A percentile compares a stretch with the other conserved stretches of the same genome.
These are phyloP conservation scores for Ammospiza maritima DNA, from an alignment of 2,797 vertebrate species.

Conservation along the genomic window DNA sequence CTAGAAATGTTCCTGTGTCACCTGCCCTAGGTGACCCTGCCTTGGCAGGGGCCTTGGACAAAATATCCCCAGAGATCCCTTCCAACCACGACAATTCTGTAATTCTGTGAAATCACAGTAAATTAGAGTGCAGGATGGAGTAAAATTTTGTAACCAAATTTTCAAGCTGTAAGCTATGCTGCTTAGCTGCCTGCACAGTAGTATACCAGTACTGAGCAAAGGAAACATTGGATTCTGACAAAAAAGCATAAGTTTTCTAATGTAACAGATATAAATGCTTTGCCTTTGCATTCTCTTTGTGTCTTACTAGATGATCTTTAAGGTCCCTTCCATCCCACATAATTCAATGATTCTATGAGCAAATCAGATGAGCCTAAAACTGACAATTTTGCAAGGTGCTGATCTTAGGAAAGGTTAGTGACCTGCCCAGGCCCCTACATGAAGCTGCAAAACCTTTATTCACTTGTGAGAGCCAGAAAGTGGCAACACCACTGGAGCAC, in stretches of 20 bases:
- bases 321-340: neutral
- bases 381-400: neutral
- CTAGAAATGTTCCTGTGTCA: rapidly evolving
- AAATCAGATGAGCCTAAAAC: neutral
- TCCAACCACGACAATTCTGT: neutral
- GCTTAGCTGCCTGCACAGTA: neutral
- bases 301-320: neutral
- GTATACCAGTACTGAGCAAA: neutral
- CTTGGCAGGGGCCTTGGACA: neutral
- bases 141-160: neutral
- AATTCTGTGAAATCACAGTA: neutral
- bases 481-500: rapidly evolving
- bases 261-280: neutral
- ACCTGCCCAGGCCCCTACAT: no score
- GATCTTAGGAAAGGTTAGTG: neutral
- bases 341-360: neutral
- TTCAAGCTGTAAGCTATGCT: neutral
- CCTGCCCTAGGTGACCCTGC: neutral
- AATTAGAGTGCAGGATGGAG: neutral
- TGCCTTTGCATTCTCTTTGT: neutral
- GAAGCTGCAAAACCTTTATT: no score
- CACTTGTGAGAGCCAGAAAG: neutral
- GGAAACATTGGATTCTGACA: neutral
- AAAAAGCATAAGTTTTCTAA: neutral
- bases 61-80: neutral